phyloP scores from a whole-genome alignment of 2,797 vertebrate species.

The Betta splendens region DNA sequence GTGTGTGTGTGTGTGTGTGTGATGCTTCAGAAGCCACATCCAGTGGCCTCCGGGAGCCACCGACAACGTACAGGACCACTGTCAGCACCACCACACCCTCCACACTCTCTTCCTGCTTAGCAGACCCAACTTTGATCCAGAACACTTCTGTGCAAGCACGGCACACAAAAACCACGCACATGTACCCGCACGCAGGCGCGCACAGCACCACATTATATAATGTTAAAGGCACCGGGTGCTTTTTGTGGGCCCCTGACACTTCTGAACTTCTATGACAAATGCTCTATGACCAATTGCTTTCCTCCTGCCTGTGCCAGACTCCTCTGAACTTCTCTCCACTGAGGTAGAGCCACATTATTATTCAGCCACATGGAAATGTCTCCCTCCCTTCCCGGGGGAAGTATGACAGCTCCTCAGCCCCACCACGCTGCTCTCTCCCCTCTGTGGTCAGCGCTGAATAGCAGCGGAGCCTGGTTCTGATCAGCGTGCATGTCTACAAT shows the following conservation, averaged over 20 bases:
- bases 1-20: slow-evolving; percentile 42
- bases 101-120: slow-evolving; percentile 33
- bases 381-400: slow-evolving; percentile 38
- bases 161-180: slow-evolving; percentile 20
- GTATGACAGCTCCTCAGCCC: slow-evolving; percentile 52
- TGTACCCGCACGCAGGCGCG: slow-evolving; percentile 14
- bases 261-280: slow-evolving; percentile 60
- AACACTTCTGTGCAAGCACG: slow-evolving; percentile 34
- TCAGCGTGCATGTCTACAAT: slow-evolving; percentile 56
- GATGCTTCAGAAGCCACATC: slow-evolving; percentile 42
- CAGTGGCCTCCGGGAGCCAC: slow-evolving; percentile 40
- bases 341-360: slow-evolving; percentile 56
- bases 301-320: slow-evolving; percentile 23
- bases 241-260: slow-evolving; percentile 52
- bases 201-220: slow-evolving; percentile 28
- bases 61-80: slow-evolving; percentile 49
- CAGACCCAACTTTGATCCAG: slow-evolving; percentile 47
- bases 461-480: slow-evolving; percentile 56
- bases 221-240: slow-evolving; percentile 34
- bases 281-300: slow-evolving; percentile 35
- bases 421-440: slow-evolving; percentile 27
- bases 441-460: slow-evolving; percentile 58
- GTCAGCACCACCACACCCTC: slow-evolving; percentile 53
- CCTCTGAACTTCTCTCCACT: slow-evolving; percentile 36
- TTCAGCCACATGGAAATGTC: slow-evolving; percentile 62